A percentile compares a stretch with the other conserved stretches of the same genome.
phyloP scores from a whole-genome alignment of 2,888 invertebrate species.

The Biston betularia region DNA sequence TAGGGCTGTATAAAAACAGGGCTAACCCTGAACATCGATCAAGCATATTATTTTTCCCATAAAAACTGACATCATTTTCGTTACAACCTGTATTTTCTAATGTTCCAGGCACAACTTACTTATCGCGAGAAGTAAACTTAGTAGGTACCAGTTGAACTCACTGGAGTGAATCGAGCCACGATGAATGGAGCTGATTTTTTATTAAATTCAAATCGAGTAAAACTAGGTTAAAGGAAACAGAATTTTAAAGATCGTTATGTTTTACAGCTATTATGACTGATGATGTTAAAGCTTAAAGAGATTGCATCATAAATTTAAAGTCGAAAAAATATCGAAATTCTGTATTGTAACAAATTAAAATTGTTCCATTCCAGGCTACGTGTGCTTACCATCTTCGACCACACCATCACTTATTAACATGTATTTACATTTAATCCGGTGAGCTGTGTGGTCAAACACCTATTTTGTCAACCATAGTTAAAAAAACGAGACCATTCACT shows the following conservation, averaged over 20 bases:
- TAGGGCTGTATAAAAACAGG: not conserved
- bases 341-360: no score
- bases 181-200: slow-evolving; percentile 37
- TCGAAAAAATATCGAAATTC: no score
- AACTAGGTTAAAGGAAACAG: slow-evolving; percentile 40
- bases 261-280: not conserved
- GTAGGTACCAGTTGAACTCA: slow-evolving; percentile 38
- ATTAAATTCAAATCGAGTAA: slow-evolving; percentile 46
- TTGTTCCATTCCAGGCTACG: no score
- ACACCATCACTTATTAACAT: no score
- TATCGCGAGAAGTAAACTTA: slow-evolving; percentile 8
- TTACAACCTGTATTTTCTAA: not conserved
- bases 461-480: no score
- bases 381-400: no score
- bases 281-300: not conserved
- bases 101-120: slow-evolving; percentile 11
- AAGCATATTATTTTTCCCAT: no score
- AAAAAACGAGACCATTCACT: no score
- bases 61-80: not conserved
- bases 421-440: no score
- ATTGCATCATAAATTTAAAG: no score
- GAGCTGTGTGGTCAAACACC: no score
- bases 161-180: slow-evolving; percentile 30
- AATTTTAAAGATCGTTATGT: slow-evolving; percentile 13
- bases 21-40: no score